These are phyloP conservation scores for Lysandra coridon DNA, from an alignment of 2,888 invertebrate species.

Conservation along the genomic window DNA sequence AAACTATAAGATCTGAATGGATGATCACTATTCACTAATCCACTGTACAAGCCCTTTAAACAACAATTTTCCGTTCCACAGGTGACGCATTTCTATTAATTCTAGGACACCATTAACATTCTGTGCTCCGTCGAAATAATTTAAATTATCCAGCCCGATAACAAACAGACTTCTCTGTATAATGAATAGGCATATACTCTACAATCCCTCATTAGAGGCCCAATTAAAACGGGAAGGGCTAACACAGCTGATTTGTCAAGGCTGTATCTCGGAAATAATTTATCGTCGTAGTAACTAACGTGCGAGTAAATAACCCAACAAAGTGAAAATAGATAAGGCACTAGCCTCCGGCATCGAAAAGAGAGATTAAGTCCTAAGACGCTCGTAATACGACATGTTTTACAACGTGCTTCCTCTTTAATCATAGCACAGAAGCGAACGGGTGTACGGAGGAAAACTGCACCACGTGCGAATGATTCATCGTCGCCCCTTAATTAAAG, in stretches of 20 bases:
- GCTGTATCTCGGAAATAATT: conserved; percentile 56
- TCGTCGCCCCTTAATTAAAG: conserved; percentile 80
- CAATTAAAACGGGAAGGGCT: not conserved
- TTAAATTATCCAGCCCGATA: conserved; percentile 7
- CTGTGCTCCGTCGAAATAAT: conserved; percentile 35
- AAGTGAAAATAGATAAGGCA: conserved; percentile 76
- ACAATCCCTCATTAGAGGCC: not conserved
- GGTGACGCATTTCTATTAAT: conserved; percentile 37
- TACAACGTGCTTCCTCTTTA: conserved; percentile 47
- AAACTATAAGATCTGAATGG: not conserved
- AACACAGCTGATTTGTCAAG: conserved; percentile 20
- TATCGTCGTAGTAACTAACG: conserved; percentile 75
- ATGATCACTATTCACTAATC: not conserved
- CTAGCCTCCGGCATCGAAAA: conserved; percentile 48
- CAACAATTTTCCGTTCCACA: conserved; percentile 22
- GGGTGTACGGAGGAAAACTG: conserved; percentile 76
- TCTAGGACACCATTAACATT: conserved; percentile 37
- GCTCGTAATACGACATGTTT: conserved; percentile 54
- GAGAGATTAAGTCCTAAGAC: conserved; percentile 52
- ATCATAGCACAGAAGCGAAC: conserved; percentile 56
- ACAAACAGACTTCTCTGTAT: not conserved
- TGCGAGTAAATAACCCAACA: conserved; percentile 78
- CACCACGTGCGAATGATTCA: conserved; percentile 82
- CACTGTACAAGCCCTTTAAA: conserved; percentile 7
- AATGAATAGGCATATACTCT: not conserved